phyloP scores from a whole-genome alignment of 35 echinoderm and acorn worm species.

The Lytechinus variegatus region DNA sequence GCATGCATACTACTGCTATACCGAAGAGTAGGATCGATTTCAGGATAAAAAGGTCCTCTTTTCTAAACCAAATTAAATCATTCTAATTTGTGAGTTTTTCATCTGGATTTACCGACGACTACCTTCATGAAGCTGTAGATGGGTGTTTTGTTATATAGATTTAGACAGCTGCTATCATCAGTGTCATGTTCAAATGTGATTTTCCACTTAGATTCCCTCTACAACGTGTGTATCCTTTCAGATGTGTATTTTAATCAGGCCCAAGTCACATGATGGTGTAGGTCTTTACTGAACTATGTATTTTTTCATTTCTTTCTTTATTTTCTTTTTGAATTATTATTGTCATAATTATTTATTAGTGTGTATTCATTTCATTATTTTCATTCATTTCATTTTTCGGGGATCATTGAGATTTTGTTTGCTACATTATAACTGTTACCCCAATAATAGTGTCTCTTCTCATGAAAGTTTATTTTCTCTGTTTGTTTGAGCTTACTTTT shows the following conservation, averaged over 20 bases:
- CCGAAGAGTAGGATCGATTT: not conserved
- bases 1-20: not conserved
- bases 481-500: no score
- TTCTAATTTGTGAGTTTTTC: not conserved
- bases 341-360: no score
- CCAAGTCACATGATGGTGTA: not conserved
- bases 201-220: not conserved
- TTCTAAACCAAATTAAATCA: not conserved
- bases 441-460: no score
- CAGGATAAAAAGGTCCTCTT: not conserved
- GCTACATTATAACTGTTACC: no score
- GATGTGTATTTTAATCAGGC: not conserved
- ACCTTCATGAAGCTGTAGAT: not conserved
- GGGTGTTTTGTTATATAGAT: not conserved
- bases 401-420: no score
- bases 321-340: no score
- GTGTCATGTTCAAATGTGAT: constrained; percentile 9
- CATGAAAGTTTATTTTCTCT: no score
- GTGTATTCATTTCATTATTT: no score
- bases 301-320: no score
- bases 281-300: no score
- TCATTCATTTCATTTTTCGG: no score
- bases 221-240: not conserved
- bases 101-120: not conserved
- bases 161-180: not conserved